These are phyloP conservation scores for Thecocarcelia acutangulata DNA, from an alignment of 2,888 invertebrate genomes.

Conservation along the genomic window DNA sequence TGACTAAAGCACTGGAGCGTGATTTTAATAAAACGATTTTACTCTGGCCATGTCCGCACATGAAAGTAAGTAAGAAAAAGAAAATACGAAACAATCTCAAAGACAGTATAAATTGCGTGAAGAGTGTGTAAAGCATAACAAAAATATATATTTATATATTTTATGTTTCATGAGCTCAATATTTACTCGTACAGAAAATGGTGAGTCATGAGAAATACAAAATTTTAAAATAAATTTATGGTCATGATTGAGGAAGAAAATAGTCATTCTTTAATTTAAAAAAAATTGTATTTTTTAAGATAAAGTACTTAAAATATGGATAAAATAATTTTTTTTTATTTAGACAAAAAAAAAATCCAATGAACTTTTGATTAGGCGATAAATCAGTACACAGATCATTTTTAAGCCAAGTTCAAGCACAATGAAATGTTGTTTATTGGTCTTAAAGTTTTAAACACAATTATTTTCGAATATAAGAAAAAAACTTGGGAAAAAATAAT, in stretches of 20 bases:
- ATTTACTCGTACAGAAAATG: neutral
- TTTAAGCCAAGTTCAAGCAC: too few relatives aligned
- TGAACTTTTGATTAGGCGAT: too few relatives aligned
- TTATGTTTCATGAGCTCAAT: too few relatives aligned
- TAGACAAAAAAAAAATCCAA: too few relatives aligned
- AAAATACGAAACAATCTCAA: neutral
- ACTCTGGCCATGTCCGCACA: conserved; percentile 81
- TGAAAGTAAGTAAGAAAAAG: conserved; percentile 79
- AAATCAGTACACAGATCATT: too few relatives aligned
- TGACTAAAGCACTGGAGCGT: conserved; percentile 78
- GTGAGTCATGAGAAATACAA: conserved; percentile 13
- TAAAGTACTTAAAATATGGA: too few relatives aligned
- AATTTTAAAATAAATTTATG: neutral
- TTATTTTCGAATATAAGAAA: too few relatives aligned
- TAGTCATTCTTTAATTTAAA: neutral
- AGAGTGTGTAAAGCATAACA: neutral
- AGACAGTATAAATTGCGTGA: neutral
- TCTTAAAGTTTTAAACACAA: too few relatives aligned
- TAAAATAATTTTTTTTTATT: too few relatives aligned
- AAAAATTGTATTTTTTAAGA: too few relatives aligned
- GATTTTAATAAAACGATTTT: conserved; percentile 80
- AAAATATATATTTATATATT: neutral
- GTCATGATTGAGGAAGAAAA: neutral
- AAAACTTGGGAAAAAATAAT: too few relatives aligned
- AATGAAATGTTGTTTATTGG: too few relatives aligned